Conservation (phyloP, 2,797 vertebrate species). For the Helarctos malayanus region DNA sequence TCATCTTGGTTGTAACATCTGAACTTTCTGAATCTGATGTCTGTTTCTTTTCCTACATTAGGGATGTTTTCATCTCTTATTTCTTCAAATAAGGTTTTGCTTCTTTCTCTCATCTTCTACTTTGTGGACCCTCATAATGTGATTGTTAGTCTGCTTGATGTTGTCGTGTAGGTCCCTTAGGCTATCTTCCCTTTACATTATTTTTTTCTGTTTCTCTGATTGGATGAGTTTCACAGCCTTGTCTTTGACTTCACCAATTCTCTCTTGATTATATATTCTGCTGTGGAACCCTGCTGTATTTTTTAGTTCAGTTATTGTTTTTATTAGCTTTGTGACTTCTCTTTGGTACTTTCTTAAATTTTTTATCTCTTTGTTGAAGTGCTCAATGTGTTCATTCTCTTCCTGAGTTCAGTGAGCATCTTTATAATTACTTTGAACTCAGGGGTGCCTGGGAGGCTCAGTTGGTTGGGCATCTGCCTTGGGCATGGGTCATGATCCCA, state of each 20-base stretch:
- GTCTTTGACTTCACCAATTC: neutral
- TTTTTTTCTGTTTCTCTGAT: neutral
- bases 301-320: neutral
- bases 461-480: no score
- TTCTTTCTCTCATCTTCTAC: neutral
- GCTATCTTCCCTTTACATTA: neutral
- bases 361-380: neutral
- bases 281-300: neutral
- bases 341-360: neutral
- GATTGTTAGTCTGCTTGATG: neutral
- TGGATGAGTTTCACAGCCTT: neutral
- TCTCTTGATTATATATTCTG: neutral
- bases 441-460: no score
- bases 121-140: neutral
- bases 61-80: neutral
- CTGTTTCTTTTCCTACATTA: neutral
- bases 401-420: neutral
- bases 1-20: neutral
- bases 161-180: neutral
- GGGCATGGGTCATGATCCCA: no score
- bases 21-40: neutral
- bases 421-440: neutral
- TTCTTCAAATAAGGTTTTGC: neutral
- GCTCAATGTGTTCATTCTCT: neutral
- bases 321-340: neutral